A percentile compares a stretch with the other conserved stretches of the same genome.
These are phyloP conservation scores for Leptura quadrifasciata DNA, from an alignment of 2,888 invertebrate genomes.

Conservation along the genomic window DNA sequence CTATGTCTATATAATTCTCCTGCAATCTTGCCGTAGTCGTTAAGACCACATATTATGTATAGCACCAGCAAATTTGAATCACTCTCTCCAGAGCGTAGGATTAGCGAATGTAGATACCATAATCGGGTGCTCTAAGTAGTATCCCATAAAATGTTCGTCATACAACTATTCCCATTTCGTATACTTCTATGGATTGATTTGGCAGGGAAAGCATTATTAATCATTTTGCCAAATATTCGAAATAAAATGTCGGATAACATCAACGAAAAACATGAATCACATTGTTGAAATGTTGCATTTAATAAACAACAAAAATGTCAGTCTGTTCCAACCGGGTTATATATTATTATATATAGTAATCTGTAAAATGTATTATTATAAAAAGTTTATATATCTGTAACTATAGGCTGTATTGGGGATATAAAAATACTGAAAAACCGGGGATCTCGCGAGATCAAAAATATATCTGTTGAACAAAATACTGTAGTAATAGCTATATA, in stretches of 20 bases:
- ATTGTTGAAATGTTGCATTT: constrained; percentile 37
- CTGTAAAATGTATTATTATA: constrained; percentile 57
- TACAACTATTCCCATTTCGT: background rate
- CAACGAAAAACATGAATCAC: constrained; percentile 45
- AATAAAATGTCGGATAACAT: constrained; percentile 40
- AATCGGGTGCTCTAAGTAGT: too few relatives aligned
- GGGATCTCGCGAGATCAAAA: constrained; percentile 61
- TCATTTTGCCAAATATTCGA: constrained; percentile 68
- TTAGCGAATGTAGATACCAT: too few relatives aligned
- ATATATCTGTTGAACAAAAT: constrained; percentile 64
- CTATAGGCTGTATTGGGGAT: constrained; percentile 60
- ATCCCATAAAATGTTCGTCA: background rate
- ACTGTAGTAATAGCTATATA: constrained; percentile 61
- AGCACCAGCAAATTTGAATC: too few relatives aligned
- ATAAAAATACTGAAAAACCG: constrained; percentile 66
- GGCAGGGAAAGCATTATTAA: constrained; percentile 38
- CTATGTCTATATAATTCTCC: too few relatives aligned
- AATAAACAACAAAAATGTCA: constrained; percentile 61
- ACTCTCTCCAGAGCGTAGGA: too few relatives aligned
- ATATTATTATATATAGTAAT: constrained; percentile 54
- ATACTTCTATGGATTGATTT: background rate
- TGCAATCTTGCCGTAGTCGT: too few relatives aligned
- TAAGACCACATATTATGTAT: too few relatives aligned
- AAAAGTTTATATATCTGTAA: constrained; percentile 60
- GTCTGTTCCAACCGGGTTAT: constrained; percentile 67